These are phyloP conservation scores for Misgurnus anguillicaudatus DNA, from an alignment of 2,113 vertebrate species.

Conservation along the genomic window DNA sequence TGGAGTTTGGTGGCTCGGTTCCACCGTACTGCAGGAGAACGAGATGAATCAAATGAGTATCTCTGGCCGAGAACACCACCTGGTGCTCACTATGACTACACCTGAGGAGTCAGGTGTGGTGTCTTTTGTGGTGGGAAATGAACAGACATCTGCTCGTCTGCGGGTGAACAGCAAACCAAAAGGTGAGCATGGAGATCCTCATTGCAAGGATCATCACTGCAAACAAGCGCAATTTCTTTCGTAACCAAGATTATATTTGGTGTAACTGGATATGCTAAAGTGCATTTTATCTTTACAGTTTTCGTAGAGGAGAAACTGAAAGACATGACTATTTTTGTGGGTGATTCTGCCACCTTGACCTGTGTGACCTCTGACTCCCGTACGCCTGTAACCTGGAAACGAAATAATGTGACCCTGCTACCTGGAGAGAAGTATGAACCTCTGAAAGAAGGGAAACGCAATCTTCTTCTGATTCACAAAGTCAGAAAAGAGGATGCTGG, in stretches of 20 bases:
- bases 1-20: slow-evolving; percentile 86
- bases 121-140: slow-evolving; percentile 75
- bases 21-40: slow-evolving; percentile 83
- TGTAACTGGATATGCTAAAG: neutral
- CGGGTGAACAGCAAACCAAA: slow-evolving; percentile 78
- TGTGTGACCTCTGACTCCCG: slow-evolving; percentile 75
- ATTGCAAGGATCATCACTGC: neutral
- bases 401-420: slow-evolving; percentile 74
- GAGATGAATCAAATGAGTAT: slow-evolving; percentile 88
- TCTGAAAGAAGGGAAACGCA: slow-evolving; percentile 70
- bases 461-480: slow-evolving; percentile 76
- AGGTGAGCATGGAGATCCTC: slow-evolving; percentile 63
- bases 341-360: slow-evolving; percentile 74
- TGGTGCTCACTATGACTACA: slow-evolving; percentile 90
- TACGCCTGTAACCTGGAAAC: slow-evolving; percentile 79
- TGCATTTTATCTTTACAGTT: slow-evolving; percentile 56
- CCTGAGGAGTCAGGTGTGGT: slow-evolving; percentile 83
- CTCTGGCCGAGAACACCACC: slow-evolving; percentile 82
- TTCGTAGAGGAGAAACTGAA: slow-evolving; percentile 68
- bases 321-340: slow-evolving; percentile 66
- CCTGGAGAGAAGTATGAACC: slow-evolving; percentile 81
- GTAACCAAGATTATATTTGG: too few relatives aligned
- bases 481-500: slow-evolving; percentile 81
- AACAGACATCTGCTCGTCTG: slow-evolving; percentile 69
- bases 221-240: too few relatives aligned